phyloP scores from a whole-genome alignment of 2,113 vertebrate species.

The Poeciliopsis prolifica region DNA sequence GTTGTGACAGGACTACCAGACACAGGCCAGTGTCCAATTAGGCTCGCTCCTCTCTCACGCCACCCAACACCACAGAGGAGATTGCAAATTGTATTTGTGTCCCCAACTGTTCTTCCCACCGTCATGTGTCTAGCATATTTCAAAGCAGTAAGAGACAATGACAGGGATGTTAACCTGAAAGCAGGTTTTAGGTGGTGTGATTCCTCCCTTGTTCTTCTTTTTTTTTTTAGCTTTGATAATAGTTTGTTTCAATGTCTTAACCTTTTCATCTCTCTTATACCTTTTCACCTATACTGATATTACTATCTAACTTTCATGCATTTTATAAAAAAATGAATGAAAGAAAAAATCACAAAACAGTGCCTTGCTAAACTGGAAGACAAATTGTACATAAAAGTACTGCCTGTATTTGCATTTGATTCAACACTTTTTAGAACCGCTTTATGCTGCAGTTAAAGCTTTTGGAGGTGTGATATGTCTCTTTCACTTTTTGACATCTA shows the following conservation, averaged over 20 bases:
- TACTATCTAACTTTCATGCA: neutral
- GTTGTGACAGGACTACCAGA: conserved; percentile 70
- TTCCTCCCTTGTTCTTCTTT: neutral
- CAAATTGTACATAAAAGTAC: neutral
- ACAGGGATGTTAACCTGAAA: neutral
- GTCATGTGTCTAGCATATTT: conserved; percentile 54
- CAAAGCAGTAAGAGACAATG: conserved; percentile 25
- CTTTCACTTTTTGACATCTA: neutral
- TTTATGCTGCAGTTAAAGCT: too few relatives aligned
- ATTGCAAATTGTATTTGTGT: conserved; percentile 51
- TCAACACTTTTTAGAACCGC: neutral
- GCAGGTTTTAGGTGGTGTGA: neutral
- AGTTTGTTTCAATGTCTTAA: neutral
- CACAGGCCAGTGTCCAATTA: conserved; percentile 62
- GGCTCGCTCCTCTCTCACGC: conserved; percentile 19
- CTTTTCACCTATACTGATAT: neutral
- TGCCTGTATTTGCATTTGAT: neutral
- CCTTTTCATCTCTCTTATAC: neutral
- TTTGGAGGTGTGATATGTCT: neutral
- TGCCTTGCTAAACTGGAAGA: neutral
- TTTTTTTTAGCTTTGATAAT: neutral
- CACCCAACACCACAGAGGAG: conserved; percentile 46
- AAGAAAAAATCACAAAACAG: too few relatives aligned
- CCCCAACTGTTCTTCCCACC: conserved; percentile 52
- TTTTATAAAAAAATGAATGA: neutral